A percentile compares a stretch with the other conserved stretches of the same genome.
phyloP scores from a whole-genome alignment of 2,888 invertebrate genomes.

The Alsophila aescularia region DNA sequence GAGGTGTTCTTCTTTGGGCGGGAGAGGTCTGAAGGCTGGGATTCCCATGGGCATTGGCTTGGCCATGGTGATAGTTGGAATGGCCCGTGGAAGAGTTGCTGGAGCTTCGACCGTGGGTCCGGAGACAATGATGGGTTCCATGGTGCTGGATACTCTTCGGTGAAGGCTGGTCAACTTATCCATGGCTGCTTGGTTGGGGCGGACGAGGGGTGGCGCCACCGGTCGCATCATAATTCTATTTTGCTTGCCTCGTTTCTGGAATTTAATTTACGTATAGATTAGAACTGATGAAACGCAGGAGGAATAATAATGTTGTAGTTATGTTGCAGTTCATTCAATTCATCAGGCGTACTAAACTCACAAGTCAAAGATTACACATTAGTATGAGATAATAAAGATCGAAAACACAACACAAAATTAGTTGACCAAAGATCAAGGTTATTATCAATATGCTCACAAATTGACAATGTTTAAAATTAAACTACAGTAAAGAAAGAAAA shows the following conservation, averaged over 20 bases:
- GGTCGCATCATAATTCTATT: slow-evolving; percentile 79
- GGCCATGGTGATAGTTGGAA: slow-evolving; percentile 73
- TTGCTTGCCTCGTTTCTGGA: slow-evolving; percentile 81
- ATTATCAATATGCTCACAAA: background rate
- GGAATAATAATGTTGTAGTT: too few species aligned
- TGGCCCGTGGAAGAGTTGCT: slow-evolving; percentile 40
- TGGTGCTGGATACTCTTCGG: slow-evolving; percentile 62
- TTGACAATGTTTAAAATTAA: slow-evolving; percentile 1
- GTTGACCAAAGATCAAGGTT: slow-evolving; percentile 13
- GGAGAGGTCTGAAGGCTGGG: slow-evolving; percentile 92
- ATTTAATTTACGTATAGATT: slow-evolving; percentile 31
- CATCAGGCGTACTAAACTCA: too few species aligned
- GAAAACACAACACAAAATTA: background rate
- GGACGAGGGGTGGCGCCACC: slow-evolving; percentile 56
- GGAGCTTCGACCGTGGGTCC: slow-evolving; percentile 56
- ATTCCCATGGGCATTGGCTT: slow-evolving; percentile 85
- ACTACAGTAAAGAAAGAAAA: slow-evolving; percentile 6
- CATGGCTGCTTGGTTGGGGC: slow-evolving; percentile 71
- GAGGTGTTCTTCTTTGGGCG: slow-evolving; percentile 85
- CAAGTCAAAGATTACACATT: too few species aligned
- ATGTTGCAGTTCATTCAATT: too few species aligned
- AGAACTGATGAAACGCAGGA: background rate
- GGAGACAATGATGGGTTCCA: slow-evolving; percentile 72
- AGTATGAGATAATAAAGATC: background rate
- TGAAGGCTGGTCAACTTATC: slow-evolving; percentile 68